Evolutionary conservation across 1,140 invertebrate genomes (phyloP).

Genomic region (Odontomachus brunneus): DNA sequence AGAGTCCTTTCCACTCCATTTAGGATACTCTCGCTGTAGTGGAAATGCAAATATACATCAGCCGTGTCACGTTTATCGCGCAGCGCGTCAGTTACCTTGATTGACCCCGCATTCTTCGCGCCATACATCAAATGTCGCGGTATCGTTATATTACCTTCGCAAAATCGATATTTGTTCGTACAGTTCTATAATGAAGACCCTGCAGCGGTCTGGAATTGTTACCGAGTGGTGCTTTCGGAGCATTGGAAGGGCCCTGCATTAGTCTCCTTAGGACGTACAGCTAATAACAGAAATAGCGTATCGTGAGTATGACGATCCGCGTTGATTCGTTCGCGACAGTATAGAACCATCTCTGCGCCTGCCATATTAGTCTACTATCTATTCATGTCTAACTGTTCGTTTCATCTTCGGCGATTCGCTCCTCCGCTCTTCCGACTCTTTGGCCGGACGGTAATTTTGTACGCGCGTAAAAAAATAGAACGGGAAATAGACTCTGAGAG

Average conservation of each 20-base stretch:
- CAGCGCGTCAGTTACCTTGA: constrained; percentile 1
- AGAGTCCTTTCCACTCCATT: not conserved
- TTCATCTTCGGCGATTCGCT: constrained; percentile 9
- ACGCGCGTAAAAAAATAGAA: too few relatives aligned
- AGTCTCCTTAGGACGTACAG: constrained; percentile 93
- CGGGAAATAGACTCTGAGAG: too few relatives aligned
- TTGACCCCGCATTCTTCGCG: constrained; percentile 31
- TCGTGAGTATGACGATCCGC: not conserved
- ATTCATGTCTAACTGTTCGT: too few relatives aligned
- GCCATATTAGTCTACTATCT: too few relatives aligned
- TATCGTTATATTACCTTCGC: constrained; percentile 87
- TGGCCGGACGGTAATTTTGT: not conserved
- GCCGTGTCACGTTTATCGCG: not conserved
- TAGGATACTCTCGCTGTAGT: too few relatives aligned
- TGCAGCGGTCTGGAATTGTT: constrained; percentile 97
- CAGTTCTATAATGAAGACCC: constrained; percentile 94
- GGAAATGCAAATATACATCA: not conserved
- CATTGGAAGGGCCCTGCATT: constrained; percentile 93
- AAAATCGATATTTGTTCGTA: constrained; percentile 99
- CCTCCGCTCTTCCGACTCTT: too few relatives aligned
- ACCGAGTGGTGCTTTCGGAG: constrained; percentile 95
- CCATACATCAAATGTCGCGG: constrained; percentile 35
- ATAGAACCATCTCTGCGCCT: not conserved
- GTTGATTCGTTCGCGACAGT: constrained; percentile 28
- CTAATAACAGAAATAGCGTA: constrained; percentile 85